These are phyloP conservation scores for Vipera latastei DNA, from an alignment of 2,797 vertebrate species.

Conservation along the genomic window DNA sequence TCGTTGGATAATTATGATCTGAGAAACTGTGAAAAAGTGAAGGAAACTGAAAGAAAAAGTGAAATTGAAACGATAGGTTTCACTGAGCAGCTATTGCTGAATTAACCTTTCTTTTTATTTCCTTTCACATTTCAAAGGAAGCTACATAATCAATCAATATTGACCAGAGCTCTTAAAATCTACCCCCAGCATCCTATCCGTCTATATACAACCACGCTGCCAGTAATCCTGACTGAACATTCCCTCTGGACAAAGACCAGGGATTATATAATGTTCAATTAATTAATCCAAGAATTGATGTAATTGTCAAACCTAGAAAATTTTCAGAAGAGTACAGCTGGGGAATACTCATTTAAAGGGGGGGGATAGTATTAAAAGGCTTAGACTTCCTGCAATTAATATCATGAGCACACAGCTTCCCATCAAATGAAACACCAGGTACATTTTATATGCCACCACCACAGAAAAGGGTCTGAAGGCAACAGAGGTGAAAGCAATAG, in stretches of 20 bases:
- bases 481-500: neutral
- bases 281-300: constrained; percentile 8
- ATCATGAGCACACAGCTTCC: neutral
- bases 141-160: constrained; percentile 7
- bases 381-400: neutral
- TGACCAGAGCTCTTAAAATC: constrained; percentile 14
- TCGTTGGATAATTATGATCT: neutral
- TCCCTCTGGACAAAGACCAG: constrained; percentile 1
- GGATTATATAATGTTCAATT: neutral
- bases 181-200: constrained; percentile 17
- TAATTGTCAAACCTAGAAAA: neutral
- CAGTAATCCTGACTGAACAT: constrained; percentile 3
- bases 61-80: neutral
- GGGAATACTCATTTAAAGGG: neutral
- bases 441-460: neutral
- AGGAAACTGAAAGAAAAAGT: neutral
- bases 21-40: neutral
- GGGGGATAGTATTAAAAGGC: neutral
- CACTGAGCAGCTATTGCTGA: neutral
- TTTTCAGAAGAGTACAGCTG: neutral
- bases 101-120: neutral
- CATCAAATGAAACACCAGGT: neutral
- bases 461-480: neutral
- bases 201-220: neutral
- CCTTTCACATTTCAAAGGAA: neutral